Evolutionary conservation across 2,797 vertebrate genomes (phyloP).

Genomic region (Centropyge bicolor): DNA sequence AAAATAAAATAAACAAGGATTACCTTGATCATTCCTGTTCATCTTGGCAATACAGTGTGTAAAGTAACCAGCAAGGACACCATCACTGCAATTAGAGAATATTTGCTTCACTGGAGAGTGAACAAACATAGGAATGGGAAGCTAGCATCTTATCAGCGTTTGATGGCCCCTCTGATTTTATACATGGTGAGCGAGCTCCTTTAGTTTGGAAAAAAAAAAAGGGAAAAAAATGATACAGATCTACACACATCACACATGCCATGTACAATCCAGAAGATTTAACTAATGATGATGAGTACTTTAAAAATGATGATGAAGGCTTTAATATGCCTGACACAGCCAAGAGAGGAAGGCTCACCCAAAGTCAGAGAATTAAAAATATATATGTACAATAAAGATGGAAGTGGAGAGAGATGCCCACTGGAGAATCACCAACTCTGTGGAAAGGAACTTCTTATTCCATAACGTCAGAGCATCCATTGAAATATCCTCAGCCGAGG

Average conservation of each 20-base stretch:
- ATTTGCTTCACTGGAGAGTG: not conserved
- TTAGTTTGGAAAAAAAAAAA: no score
- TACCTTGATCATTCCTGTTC: no score
- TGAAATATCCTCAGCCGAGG: not conserved
- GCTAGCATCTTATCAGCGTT: no score
- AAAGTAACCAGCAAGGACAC: not conserved
- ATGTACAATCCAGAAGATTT: not conserved
- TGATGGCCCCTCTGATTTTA: no score
- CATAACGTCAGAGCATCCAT: not conserved
- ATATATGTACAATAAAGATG: not conserved
- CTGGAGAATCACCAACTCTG: not conserved
- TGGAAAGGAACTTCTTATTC: not conserved
- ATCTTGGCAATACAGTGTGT: no score
- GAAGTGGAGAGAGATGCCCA: not conserved
- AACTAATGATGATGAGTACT: not conserved
- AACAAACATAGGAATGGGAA: not conserved
- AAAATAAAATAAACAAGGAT: no score
- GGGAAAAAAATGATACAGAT: no score
- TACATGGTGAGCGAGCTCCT: no score
- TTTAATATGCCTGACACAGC: not conserved
- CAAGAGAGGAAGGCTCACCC: not conserved
- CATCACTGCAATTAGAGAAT: not conserved
- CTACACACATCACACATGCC: no score
- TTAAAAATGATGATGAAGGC: not conserved
- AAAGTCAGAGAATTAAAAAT: not conserved